phyloP scores from a whole-genome alignment of 23 tunicate species.

The Ascidia mentula region DNA sequence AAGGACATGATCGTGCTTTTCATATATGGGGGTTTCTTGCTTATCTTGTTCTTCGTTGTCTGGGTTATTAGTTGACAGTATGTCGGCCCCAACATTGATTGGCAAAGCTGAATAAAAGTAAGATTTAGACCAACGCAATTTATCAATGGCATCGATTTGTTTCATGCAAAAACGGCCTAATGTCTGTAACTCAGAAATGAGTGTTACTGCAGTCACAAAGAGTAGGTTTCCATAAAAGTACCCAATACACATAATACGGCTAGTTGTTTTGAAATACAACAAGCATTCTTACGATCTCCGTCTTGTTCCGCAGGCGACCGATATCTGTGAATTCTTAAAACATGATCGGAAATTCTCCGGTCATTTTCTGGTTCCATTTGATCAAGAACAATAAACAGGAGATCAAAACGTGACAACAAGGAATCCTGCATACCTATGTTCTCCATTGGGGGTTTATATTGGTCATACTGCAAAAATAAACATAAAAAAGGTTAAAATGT shows the following conservation, averaged over 20 bases:
- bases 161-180: background rate
- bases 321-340: constrained; percentile 80
- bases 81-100: constrained; percentile 78
- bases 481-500: background rate
- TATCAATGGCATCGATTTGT: background rate
- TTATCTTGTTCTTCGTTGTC: constrained; percentile 69
- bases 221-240: background rate
- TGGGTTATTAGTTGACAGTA: constrained; percentile 76
- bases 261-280: background rate
- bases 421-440: constrained; percentile 99
- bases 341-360: constrained; percentile 89
- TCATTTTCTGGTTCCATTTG: constrained; percentile 98
- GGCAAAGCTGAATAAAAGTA: constrained; percentile 55
- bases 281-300: constrained; percentile 73
- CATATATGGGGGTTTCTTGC: constrained; percentile 78
- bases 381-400: constrained; percentile 94
- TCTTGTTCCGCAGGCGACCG: constrained; percentile 95
- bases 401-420: constrained; percentile 92
- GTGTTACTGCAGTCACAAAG: background rate
- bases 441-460: constrained; percentile 97
- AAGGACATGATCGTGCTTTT: constrained; percentile 84
- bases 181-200: no score
- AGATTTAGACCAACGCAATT: background rate
- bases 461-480: constrained; percentile 58
- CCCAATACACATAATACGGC: background rate